phyloP scores from a whole-genome alignment of 2,113 vertebrate species.

The Copsychus sechellarum region DNA sequence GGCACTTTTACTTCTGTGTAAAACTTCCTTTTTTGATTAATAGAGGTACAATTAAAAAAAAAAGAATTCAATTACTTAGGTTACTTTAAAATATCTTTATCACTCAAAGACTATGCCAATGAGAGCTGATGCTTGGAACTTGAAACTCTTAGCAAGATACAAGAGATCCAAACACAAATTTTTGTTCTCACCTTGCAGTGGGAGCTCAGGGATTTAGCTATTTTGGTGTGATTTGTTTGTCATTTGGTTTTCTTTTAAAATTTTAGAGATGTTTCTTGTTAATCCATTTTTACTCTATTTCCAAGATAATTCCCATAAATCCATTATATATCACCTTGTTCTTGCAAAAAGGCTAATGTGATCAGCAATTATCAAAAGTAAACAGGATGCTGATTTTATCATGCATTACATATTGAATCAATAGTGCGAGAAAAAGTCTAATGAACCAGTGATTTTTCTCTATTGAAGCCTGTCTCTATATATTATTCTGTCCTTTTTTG shows the following conservation, averaged over 20 bases:
- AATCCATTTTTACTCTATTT: background rate
- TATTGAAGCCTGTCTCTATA: background rate
- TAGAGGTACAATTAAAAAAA: background rate
- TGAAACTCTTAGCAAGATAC: background rate
- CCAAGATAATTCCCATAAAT: background rate
- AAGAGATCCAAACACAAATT: background rate
- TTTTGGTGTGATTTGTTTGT: background rate
- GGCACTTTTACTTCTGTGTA: background rate
- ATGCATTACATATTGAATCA: background rate
- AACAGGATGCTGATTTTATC: background rate
- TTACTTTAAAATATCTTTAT: background rate
- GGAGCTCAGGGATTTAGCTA: background rate
- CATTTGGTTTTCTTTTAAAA: background rate
- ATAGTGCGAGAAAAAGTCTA: background rate
- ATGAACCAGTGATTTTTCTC: background rate
- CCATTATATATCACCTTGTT: background rate
- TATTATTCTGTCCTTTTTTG: background rate
- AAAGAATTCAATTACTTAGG: background rate
- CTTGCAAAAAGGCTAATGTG: background rate
- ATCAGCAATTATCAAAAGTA: conserved; percentile 7
- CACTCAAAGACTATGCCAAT: background rate
- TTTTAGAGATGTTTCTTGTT: background rate
- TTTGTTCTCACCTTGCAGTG: background rate
- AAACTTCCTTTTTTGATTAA: background rate
- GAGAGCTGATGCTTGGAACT: background rate